phyloP scores from a whole-genome alignment of 2,113 vertebrate species.

The Paratilapia polleni region DNA sequence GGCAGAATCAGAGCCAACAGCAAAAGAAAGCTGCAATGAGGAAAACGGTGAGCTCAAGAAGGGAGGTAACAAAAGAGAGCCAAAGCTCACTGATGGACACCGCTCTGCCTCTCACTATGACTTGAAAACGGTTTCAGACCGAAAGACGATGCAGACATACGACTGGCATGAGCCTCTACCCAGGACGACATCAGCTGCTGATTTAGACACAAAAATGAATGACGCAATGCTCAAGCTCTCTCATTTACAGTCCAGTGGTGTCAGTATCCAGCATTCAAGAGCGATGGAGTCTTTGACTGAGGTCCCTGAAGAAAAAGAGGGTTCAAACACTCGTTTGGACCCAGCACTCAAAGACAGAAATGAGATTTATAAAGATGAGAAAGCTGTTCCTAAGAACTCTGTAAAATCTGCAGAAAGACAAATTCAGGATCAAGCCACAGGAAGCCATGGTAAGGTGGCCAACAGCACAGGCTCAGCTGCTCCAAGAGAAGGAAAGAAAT shows the following conservation, averaged over 20 bases:
- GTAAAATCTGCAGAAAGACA: not conserved
- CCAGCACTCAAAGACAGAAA: not conserved
- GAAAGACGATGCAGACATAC: not conserved
- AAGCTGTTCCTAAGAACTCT: not conserved
- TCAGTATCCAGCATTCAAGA: conserved; percentile 83
- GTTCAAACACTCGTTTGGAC: conserved; percentile 73
- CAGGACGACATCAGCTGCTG: conserved; percentile 81
- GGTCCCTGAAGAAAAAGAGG: conserved; percentile 90
- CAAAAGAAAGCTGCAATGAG: conserved; percentile 61
- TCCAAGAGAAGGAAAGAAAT: conserved; percentile 26
- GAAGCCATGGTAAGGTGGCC: not conserved
- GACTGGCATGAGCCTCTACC: conserved; percentile 55
- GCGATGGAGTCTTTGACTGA: conserved; percentile 85
- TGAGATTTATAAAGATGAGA: not conserved
- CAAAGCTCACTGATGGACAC: conserved; percentile 39
- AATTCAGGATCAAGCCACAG: not conserved
- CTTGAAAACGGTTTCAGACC: conserved; percentile 56
- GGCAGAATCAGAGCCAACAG: conserved; percentile 65
- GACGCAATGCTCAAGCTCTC: conserved; percentile 73
- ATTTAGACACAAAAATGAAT: conserved; percentile 71
- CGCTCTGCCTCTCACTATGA: conserved; percentile 61
- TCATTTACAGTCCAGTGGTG: conserved; percentile 74
- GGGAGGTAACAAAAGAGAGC: conserved; percentile 58
- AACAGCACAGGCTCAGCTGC: not conserved
- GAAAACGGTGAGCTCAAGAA: conserved; percentile 70